These are phyloP conservation scores for Sphaerophoria taeniata DNA, from an alignment of 2,888 invertebrate species.

Conservation along the genomic window DNA sequence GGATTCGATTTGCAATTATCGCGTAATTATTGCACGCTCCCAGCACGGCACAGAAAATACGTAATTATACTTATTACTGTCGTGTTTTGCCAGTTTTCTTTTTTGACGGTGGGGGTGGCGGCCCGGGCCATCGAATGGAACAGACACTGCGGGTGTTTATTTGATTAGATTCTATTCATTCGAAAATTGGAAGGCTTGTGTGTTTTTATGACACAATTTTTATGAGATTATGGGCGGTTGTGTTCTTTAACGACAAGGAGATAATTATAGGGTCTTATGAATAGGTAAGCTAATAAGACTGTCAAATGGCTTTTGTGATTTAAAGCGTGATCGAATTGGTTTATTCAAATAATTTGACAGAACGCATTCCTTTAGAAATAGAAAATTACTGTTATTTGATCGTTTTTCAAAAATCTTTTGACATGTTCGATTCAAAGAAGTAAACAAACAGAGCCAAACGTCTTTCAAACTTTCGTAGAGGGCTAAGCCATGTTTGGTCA, in stretches of 20 bases:
- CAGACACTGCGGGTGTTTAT: slow-evolving; percentile 48
- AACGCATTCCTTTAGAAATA: slow-evolving; percentile 22
- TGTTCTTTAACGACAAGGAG: slow-evolving; percentile 51
- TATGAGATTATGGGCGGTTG: slow-evolving; percentile 55
- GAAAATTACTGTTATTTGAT: too few species aligned
- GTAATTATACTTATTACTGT: slow-evolving; percentile 63
- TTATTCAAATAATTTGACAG: too few species aligned
- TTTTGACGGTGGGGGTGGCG: slow-evolving; percentile 8
- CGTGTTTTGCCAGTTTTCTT: slow-evolving; percentile 34
- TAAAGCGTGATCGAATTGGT: slow-evolving; percentile 41
- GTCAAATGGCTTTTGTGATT: slow-evolving; percentile 52
- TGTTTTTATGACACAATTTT: slow-evolving; percentile 39
- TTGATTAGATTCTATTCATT: slow-evolving; percentile 44
- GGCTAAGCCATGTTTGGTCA: too few species aligned
- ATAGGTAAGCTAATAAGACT: slow-evolving; percentile 46
- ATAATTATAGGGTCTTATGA: slow-evolving; percentile 63
- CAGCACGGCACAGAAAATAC: slow-evolving; percentile 13
- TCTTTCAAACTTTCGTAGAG: too few species aligned
- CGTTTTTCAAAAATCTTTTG: too few species aligned
- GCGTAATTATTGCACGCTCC: slow-evolving; percentile 61
- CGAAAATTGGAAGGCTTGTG: slow-evolving; percentile 11
- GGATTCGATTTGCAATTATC: slow-evolving; percentile 66
- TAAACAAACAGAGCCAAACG: too few species aligned
- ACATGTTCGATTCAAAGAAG: too few species aligned
- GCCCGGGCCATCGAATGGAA: background rate